phyloP scores from a whole-genome alignment of 2,797 vertebrate genomes.

The Tarsius wallacei region DNA sequence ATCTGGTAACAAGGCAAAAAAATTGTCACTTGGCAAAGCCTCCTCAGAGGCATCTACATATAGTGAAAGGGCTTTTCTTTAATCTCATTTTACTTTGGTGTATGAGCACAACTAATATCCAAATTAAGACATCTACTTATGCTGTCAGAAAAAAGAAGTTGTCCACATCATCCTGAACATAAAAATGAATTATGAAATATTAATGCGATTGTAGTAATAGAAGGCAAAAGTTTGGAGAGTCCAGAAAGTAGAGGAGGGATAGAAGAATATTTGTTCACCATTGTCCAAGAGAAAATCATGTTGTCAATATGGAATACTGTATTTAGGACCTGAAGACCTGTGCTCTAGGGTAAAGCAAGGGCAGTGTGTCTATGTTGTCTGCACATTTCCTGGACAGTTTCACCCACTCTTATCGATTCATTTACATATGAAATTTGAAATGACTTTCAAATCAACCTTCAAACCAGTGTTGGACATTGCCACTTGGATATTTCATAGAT shows the following conservation, averaged over 20 bases:
- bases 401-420: background rate
- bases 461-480: background rate
- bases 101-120: background rate
- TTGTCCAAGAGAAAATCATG: background rate
- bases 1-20: constrained; percentile 29
- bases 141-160: background rate
- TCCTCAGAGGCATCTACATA: background rate
- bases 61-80: constrained; percentile 15
- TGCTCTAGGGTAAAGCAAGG: background rate
- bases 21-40: background rate
- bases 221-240: background rate
- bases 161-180: constrained; percentile 43
- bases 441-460: background rate
- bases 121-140: constrained; percentile 58
- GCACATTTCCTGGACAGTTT: background rate
- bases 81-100: constrained; percentile 24
- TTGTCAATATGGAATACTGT: background rate
- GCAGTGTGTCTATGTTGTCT: background rate
- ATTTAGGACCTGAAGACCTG: background rate
- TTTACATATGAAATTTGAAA: background rate
- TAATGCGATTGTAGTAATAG: constrained; percentile 6
- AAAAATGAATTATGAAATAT: constrained; percentile 37
- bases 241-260: background rate
- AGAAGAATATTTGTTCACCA: background rate
- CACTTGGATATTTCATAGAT: background rate